Evolutionary conservation across 2,113 vertebrate species (phyloP), one percentile per base, ranked within the genome.

Genomic region (Lathamus discolor): DNA sequence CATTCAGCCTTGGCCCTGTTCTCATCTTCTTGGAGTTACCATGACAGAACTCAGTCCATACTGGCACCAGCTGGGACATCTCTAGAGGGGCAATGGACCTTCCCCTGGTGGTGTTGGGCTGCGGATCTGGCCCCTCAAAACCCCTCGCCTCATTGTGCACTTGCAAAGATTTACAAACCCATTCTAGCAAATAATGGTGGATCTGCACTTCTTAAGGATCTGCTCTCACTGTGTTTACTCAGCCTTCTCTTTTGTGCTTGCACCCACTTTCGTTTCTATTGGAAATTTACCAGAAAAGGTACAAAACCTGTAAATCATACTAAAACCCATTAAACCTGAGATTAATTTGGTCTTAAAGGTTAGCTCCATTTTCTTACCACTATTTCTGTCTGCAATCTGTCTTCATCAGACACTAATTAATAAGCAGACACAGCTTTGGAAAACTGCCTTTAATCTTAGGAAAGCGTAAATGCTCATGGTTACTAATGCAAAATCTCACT

Each of bases 401-500:
- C 96, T 97, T 97, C 96, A 97, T 97, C 96, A 96, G 93, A 95
- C 95, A 91, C 95, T 97, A 98, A 97, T 97, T 97, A 98, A 97
- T 96, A 96, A 91, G 93, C 96, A 97, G 96, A 87, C 97, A 81
- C 84, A 81, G 96, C 89, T 95, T 96, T 96, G 92, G 94, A 96
- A 95, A 96, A 89, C 85, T 92, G 96, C 97, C 97, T 98, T 98
- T 98, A 97, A 98, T 98, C 97, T 98, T 98, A 72, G 76, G 77
- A 79, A 95, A 97, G 97, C 92, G 92, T 96, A 96, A 97, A 96
- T 96, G 96, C 85, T 97, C 90, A 54, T 72, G 88, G 96, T 94
- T 94, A 88, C 96, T 97, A 96, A 97, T 97, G 97, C 91, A 97
- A 97, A 95, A 83, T 97, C 96, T 95, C 97, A 97, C 96, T 96